Base-by-base conservation (phyloP, 2,797 vertebrate species). In the Tiaroga cobitis region DNA sequence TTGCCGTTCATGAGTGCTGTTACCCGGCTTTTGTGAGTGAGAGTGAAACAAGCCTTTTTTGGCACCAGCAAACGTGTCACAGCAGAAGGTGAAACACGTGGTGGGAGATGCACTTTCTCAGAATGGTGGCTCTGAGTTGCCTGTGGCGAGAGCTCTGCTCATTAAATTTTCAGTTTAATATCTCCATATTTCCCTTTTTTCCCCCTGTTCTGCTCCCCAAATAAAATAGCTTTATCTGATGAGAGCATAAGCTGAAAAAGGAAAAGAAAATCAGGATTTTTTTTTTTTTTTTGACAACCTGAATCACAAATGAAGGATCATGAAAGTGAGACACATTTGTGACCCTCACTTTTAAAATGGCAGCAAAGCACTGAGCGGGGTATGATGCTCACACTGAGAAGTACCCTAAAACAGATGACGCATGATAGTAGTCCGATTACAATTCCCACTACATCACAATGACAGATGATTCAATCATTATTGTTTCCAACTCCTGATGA, bases 71-170 rank as follows among this genome's bases (percentile, higher is more conserved):
- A 39, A 59, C 19, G 6, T 87, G 80, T 69, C 68, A 65, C 87
- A 87, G 84, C 81, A 88, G 84, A 87, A 88, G 84, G 84, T 87
- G 87, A 79, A 84, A 63, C 82, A 73, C 75, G 76, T 77, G 65
- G 75, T 82, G 54, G 41, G 29, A 81, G 61, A 84, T 68, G 84
- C 76, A 63, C 84, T 84, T 80, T 39, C 82, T 87, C 65, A 29
- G 83, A 88, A 87, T 63, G 74, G 63, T 67, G 80, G 82, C 76
- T 63, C 70, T 37, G 41, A 72, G 68, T 87, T 67, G 86, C 84
- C 86, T 4, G 6, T 65, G 73, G 80, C 81, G 16, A 80, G 74
- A 85, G 79, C 74, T 79, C 72, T 78, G 15, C 81, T 86, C 85
- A 86, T 89, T 86, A 89, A 88, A 76, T 82, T 80, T 89, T 82